Conservation (phyloP, 2,888 invertebrate species). For the Diogma glabrata region DNA sequence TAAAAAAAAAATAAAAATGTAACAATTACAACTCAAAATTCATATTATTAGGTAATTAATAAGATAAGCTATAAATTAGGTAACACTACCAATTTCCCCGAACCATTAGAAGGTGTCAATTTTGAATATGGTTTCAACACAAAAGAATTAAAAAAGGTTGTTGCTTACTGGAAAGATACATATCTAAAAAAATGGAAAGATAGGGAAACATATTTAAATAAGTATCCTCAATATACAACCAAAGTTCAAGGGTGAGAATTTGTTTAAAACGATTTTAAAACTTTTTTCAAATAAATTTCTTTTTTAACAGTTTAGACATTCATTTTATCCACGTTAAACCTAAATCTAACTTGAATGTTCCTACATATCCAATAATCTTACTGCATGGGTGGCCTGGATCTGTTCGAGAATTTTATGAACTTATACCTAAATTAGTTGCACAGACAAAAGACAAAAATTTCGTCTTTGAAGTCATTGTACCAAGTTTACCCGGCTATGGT, state of each 20-base stretch:
- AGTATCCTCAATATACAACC: slow-evolving; percentile 61
- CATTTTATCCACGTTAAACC: slow-evolving; percentile 59
- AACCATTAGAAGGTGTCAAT: slow-evolving; percentile 51
- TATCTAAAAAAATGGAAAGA: slow-evolving; percentile 57
- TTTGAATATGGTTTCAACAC: slow-evolving; percentile 78
- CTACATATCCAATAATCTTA: slow-evolving; percentile 37
- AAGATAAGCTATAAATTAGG: slow-evolving; percentile 1
- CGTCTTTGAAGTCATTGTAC: slow-evolving; percentile 47
- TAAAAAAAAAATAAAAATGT: not conserved
- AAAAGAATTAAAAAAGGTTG: slow-evolving; percentile 49
- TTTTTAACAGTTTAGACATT: slow-evolving; percentile 37
- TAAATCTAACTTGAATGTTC: slow-evolving; percentile 29
- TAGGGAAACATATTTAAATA: slow-evolving; percentile 57
- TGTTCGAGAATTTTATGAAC: slow-evolving; percentile 68
- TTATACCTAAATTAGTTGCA: slow-evolving; percentile 54
- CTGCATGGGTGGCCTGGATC: slow-evolving; percentile 89
- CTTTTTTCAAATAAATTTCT: slow-evolving; percentile 14
- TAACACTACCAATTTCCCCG: slow-evolving; percentile 38
- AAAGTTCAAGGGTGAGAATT: slow-evolving; percentile 51
- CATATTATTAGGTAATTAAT: not conserved
- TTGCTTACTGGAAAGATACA: slow-evolving; percentile 66
- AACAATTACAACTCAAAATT: not conserved
- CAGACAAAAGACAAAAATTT: slow-evolving; percentile 37
- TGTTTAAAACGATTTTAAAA: slow-evolving; percentile 13
- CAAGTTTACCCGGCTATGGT: slow-evolving; percentile 39